Conservation (phyloP, 2,888 invertebrate species). For the Dendrolimus houi region DNA sequence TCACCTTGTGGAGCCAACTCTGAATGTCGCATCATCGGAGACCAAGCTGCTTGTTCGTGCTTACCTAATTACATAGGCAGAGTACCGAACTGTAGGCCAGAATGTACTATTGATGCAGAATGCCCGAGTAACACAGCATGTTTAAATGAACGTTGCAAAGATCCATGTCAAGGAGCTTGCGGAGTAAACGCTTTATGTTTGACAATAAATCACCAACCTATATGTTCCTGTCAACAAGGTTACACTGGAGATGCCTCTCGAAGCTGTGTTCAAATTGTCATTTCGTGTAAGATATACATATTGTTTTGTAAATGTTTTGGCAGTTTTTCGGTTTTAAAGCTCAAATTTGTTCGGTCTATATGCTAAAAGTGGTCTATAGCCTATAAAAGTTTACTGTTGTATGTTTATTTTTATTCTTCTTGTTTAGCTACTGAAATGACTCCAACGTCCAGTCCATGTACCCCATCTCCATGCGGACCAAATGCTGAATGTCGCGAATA, state of each 20-base stretch:
- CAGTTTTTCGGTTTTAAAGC: no score
- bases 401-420: not conserved
- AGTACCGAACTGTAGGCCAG: slow-evolving; percentile 90
- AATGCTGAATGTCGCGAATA: slow-evolving; percentile 89
- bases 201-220: slow-evolving; percentile 88
- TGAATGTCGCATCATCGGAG: slow-evolving; percentile 86
- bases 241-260: slow-evolving; percentile 87
- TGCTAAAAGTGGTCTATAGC: no score
- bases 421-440: slow-evolving; percentile 77
- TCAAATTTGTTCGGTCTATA: no score
- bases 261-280: slow-evolving; percentile 77
- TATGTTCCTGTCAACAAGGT: slow-evolving; percentile 89
- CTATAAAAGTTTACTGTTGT: no score
- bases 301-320: not conserved
- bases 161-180: slow-evolving; percentile 88
- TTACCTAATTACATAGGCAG: slow-evolving; percentile 87
- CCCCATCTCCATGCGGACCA: slow-evolving; percentile 89
- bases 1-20: slow-evolving; percentile 91
- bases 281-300: slow-evolving; percentile 44
- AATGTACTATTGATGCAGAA: slow-evolving; percentile 87
- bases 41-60: slow-evolving; percentile 91
- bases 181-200: slow-evolving; percentile 88
- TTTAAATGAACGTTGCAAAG: slow-evolving; percentile 86
- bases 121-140: slow-evolving; percentile 90
- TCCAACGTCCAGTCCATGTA: slow-evolving; percentile 84